These are phyloP conservation scores for Heliconius charithonia DNA, from an alignment of 2,888 invertebrate species.

Conservation along the genomic window DNA sequence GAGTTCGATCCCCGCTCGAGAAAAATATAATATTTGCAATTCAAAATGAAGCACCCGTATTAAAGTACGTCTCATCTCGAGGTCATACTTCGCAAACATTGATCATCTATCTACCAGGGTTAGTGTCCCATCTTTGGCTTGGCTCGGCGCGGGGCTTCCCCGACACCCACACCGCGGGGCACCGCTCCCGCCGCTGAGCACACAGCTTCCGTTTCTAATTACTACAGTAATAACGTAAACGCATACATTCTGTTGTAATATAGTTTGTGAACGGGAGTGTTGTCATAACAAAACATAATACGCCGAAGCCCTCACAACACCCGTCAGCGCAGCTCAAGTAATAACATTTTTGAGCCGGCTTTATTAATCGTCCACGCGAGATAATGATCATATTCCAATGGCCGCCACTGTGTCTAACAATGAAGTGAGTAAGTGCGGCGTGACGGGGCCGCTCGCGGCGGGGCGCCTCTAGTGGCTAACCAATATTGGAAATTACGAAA, in stretches of 20 bases:
- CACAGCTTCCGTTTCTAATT: constrained; percentile 27
- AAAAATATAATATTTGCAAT: background rate
- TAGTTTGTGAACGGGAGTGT: constrained; percentile 6
- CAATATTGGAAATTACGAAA: constrained; percentile 22
- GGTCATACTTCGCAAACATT: constrained; percentile 7
- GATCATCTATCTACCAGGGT: background rate
- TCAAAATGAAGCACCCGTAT: background rate
- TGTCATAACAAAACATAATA: constrained; percentile 28
- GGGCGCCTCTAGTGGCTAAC: constrained; percentile 27
- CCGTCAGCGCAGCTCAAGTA: constrained; percentile 18
- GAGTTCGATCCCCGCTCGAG: too few relatives aligned
- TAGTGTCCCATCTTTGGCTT: background rate
- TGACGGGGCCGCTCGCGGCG: constrained; percentile 25
- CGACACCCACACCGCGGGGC: too few relatives aligned
- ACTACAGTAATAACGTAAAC: constrained; percentile 16
- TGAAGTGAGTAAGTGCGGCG: constrained; percentile 28
- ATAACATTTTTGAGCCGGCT: constrained; percentile 35
- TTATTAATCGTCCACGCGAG: constrained; percentile 29
- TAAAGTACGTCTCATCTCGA: background rate
- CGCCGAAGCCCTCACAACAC: constrained; percentile 2
- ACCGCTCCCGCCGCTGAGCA: constrained; percentile 13
- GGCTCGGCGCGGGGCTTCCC: too few relatives aligned
- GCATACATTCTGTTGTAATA: background rate
- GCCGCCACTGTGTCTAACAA: background rate
- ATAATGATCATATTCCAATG: constrained; percentile 38